These are phyloP conservation scores for Mus spretus DNA, from an alignment of 2,797 vertebrate species.

Conservation along the genomic window DNA sequence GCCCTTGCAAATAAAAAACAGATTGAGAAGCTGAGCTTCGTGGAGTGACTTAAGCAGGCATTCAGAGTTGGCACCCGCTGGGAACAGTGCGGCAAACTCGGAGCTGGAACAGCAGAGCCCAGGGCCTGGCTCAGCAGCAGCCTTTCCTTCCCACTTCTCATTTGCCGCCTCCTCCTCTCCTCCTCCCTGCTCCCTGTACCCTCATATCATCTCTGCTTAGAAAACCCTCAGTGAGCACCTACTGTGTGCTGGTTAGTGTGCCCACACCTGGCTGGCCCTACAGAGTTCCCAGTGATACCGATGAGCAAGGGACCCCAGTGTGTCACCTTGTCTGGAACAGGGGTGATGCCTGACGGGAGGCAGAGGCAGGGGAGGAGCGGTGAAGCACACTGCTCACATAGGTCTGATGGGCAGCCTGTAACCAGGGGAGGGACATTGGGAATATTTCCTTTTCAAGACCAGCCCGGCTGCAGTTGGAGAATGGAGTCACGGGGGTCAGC, in stretches of 20 bases:
- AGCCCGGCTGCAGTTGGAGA: neutral
- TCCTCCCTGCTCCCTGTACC: neutral
- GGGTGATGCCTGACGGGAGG: neutral
- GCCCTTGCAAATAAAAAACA: slow-evolving; percentile 85
- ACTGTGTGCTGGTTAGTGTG: neutral
- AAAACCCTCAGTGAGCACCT: neutral
- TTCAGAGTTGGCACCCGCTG: slow-evolving; percentile 82
- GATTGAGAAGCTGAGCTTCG: slow-evolving; percentile 84
- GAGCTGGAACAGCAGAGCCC: slow-evolving; percentile 67
- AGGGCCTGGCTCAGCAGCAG: slow-evolving; percentile 46
- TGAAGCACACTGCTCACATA: neutral
- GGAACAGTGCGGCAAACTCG: slow-evolving; percentile 72
- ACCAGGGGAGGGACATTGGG: neutral
- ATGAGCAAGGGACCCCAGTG: neutral
- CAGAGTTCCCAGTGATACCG: neutral
- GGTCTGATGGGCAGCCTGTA: neutral
- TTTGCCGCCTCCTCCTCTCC: neutral
- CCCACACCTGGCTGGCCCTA: neutral
- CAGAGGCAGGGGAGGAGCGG: neutral
- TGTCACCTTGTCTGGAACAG: neutral
- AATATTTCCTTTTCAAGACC: neutral
- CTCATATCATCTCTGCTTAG: neutral
- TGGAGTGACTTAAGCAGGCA: slow-evolving; percentile 85
- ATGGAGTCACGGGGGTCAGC: neutral
- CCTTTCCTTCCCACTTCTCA: neutral